Evolutionary conservation across 2,797 vertebrate species (phyloP), one percentile per base, ranked within the genome.

Genomic region (Neosilurus hyrtlii): DNA sequence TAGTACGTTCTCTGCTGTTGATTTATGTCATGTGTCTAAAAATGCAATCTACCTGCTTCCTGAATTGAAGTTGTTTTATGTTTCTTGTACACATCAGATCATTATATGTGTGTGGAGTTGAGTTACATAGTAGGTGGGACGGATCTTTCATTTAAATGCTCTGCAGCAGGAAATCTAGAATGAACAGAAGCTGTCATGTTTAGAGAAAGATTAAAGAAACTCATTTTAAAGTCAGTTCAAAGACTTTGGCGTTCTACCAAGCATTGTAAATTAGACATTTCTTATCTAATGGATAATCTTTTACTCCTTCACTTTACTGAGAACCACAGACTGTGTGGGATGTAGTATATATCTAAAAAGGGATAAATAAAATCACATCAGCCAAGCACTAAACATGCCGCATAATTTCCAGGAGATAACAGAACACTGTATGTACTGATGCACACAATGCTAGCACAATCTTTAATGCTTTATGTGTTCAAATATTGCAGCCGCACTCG

Each of bases 221-320:
- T 22, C 1, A 76, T 83, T 81, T 62, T 35, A 84, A 61, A 86
- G 82, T 85, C 82, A 87, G 49, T 89, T 90, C 84, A 91, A 86
- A 86, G 71, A 20, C 83, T 81, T 76, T 77, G 14, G 62, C 57
- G 43, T 43, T 43, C 20, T 72, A 76, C 62, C 76, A 67, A 81
- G 67, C 56, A 54, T 74, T 84, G 66, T 63, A 67, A 68, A 52
- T 81, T 49, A 43, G 74, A 61, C 65, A 61, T 72, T 72, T 43
- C 51, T 76, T 82, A 79, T 84, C 43, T 82, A 80, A 84, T 49
- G 67, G 52, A 52, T 59, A 78, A 52, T 78, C 61, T 63, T 70
- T 68, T 24, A 56, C 51, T 59, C 51, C 51, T 43, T 30, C 66
- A 70, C 74, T 78, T 78, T 30, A 78, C 18, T 10, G 24, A 70